Base-by-base conservation (phyloP, 2,797 vertebrate genomes). In the Eulemur albifrons region DNA sequence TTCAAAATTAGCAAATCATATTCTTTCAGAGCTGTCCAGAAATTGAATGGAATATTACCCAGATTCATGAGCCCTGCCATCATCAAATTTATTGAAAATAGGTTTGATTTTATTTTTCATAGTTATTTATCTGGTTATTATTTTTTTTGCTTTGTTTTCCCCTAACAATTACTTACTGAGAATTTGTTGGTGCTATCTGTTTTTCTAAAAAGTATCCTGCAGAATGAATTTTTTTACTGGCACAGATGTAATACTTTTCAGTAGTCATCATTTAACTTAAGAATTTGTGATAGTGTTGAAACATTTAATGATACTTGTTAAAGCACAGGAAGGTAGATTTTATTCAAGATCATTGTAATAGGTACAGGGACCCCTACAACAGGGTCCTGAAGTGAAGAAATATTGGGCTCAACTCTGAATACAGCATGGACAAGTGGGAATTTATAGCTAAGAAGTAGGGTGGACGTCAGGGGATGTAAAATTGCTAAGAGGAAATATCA, bases 21-120 rank as follows among this genome's bases (percentile, higher is more conserved):
- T 69, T 88, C 20, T 82, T 61, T 45, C 7, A 57, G 20, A 48
- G n/a, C 1, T 52, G 30, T 65, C 13, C 12, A 85, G 61, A 94
- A 77, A 77, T 76, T 38, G 48, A 76, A 9, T 75, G 23, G 14
- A 70, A 38, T 65, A 14, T 81, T 76, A 67, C 15, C 23, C 38
- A 30, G 32, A 69, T 73, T 90, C 7, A n/a, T 84, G 35, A 87
- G 11, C 23, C 7, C 1, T 13, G n/a, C 8, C 57, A 38, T 65
- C 54, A 61, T 63, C 61, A 90, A 35, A 84, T 21, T 70, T 84
- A 76, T 25, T 90, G 65, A 81, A 76, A 90, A 76, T 67, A 75
- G 2, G 20, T 91, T 84, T 38, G 12, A 59, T 70, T 57, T 79
- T 80, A 38, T 65, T 61, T 63, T 69, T 80, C 43, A 45, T 7